These are phyloP conservation scores for Lanius ludovicianus DNA, from an alignment of 2,113 vertebrate genomes.

Conservation along the genomic window DNA sequence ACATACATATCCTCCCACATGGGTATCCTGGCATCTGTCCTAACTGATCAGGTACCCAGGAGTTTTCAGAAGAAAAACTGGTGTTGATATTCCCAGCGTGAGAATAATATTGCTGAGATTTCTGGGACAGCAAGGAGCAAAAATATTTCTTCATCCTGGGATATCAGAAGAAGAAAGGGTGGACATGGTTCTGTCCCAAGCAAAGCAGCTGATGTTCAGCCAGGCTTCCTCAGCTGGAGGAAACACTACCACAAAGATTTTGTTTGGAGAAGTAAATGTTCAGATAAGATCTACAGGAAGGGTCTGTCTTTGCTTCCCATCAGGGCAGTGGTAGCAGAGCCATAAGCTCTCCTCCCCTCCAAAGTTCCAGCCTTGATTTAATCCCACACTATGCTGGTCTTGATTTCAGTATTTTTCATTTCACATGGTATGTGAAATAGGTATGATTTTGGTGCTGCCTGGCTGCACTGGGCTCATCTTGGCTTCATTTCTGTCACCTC, in stretches of 20 bases:
- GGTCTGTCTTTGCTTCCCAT: neutral
- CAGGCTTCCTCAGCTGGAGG: neutral
- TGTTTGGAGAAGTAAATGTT: neutral
- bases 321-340: neutral
- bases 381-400: neutral
- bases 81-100: neutral
- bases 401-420: neutral
- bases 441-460: neutral
- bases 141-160: neutral
- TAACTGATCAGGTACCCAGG: neutral
- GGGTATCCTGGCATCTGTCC: neutral
- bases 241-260: neutral
- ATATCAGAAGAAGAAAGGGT: neutral
- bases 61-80: neutral
- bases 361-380: neutral
- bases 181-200: neutral
- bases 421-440: neutral
- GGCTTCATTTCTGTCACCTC: neutral
- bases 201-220: neutral
- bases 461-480: neutral
- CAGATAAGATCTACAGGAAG: neutral
- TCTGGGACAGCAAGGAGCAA: neutral
- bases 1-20: accelerated
- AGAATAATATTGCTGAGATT: neutral
- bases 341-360: neutral